Evolutionary conservation across 2,797 vertebrate species (phyloP), one percentile per base, ranked within the genome.

Genomic region (Trachurus trachurus): DNA sequence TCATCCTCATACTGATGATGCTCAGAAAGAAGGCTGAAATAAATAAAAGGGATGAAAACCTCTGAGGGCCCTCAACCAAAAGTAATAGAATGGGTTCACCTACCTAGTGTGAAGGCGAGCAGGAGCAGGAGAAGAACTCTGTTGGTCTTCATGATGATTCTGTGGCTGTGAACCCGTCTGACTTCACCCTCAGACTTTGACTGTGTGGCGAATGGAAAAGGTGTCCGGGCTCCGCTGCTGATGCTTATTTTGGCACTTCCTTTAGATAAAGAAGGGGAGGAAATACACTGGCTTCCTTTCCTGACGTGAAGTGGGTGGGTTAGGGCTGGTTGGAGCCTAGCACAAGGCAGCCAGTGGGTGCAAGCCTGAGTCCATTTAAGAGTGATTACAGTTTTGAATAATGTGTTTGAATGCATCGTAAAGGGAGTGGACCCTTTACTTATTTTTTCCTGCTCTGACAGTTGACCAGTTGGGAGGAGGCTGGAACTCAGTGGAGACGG

Each of bases 231-330:
- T 83, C 90, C 29, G 71, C 92, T 84, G 88, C 93, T 89, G 92
- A 89, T 95, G 94, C 95, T 97, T 96, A 96, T 97, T 97, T 95
- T 93, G 94, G 93, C 94, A 93, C 94, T 96, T 95, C 94, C 94
- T 93, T 89, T 93, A 93, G 96, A 96, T 96, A 97, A 96, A 96
- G 95, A 96, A 95, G 93, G 73, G 92, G 92, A 96, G 97, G 97
- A 97, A 97, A 96, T 93, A 88, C 92, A 92, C 80, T 91, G 86
- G 90, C 91, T 96, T 96, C 95, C 95, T 95, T 84, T 93, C 52
- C 96, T 96, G 97, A 96, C 93, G 95, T 95, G 94, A 73, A 84
- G 81, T 77, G 82, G 85, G 77, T 78, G 83, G 88, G 68, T 94
- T 37, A 37, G 34, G 34, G 34, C 34, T 8, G 34, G 34, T 91